Evolutionary conservation across 1,140 invertebrate species (phyloP).

Genomic region (Drosophila erecta): DNA sequence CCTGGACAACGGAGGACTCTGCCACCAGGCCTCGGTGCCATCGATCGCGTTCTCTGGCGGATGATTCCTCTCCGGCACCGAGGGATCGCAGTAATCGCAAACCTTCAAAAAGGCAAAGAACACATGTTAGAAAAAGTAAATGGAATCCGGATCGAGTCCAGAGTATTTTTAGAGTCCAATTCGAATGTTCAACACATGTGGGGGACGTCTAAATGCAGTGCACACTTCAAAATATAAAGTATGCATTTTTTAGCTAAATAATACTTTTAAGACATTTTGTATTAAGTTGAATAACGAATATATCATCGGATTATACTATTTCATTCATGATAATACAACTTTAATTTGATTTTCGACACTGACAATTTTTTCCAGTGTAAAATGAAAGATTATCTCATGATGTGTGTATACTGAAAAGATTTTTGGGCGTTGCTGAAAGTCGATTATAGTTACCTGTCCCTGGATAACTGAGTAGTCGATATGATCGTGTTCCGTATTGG

Average conservation of each 20-base stretch:
- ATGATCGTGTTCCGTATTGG: conserved; percentile 91
- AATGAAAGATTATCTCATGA: conserved; percentile 34
- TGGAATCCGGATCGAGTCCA: conserved; percentile 26
- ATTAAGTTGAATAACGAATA: too few relatives aligned
- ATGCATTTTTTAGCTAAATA: too few relatives aligned
- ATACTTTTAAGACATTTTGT: too few relatives aligned
- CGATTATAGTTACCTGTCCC: conserved; percentile 89
- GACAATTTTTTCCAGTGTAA: not conserved
- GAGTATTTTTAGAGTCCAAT: conserved; percentile 65
- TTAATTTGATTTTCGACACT: too few relatives aligned
- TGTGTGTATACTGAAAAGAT: conserved; percentile 56
- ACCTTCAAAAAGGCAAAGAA: conserved; percentile 87
- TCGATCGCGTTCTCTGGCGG: conserved; percentile 96
- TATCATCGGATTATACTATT: too few relatives aligned
- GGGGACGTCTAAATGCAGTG: conserved; percentile 34
- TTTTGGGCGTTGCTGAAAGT: conserved; percentile 42
- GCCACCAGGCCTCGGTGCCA: conserved; percentile 98
- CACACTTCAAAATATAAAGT: conserved; percentile 3
- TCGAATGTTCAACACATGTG: conserved; percentile 61
- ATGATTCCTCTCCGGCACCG: conserved; percentile 90
- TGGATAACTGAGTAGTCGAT: conserved; percentile 92
- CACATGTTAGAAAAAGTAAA: conserved; percentile 34
- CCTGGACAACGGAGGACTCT: conserved; percentile 98
- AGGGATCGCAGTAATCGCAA: conserved; percentile 96
- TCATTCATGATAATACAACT: too few relatives aligned